phyloP scores from a whole-genome alignment of 1,140 invertebrate genomes.

The Euura saliciscinereae region DNA sequence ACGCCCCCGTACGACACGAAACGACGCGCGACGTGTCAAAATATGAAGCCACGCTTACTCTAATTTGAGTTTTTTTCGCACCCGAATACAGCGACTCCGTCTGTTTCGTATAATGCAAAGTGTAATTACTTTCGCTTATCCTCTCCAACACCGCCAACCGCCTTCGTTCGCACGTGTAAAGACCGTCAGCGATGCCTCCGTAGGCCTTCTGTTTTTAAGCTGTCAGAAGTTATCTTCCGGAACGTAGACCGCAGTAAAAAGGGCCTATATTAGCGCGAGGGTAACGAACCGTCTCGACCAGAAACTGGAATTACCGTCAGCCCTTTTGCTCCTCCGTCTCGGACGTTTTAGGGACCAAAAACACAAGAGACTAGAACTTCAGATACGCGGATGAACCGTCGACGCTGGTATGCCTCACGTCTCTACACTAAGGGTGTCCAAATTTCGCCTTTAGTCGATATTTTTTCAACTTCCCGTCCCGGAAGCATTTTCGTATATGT shows the following conservation, averaged over 20 bases:
- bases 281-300: background rate
- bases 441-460: too few species aligned
- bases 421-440: background rate
- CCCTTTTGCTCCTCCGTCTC: background rate
- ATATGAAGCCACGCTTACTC: background rate
- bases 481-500: too few species aligned
- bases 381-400: background rate
- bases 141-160: background rate
- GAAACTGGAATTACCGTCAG: background rate
- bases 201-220: slow-evolving; percentile 5
- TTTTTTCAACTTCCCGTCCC: too few species aligned
- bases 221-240: slow-evolving; percentile 7
- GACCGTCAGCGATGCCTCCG: background rate
- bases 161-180: background rate
- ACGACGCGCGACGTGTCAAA: background rate
- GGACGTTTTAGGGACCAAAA: background rate
- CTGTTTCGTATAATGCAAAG: background rate
- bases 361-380: background rate
- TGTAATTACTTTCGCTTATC: background rate
- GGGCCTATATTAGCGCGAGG: slow-evolving; percentile 3
- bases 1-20: background rate
- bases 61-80: background rate
- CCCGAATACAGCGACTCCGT: background rate
- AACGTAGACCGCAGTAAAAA: slow-evolving; percentile 7
- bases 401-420: background rate